Conservation (phyloP, 2,113 vertebrate species). For the Gulo gulo region DNA sequence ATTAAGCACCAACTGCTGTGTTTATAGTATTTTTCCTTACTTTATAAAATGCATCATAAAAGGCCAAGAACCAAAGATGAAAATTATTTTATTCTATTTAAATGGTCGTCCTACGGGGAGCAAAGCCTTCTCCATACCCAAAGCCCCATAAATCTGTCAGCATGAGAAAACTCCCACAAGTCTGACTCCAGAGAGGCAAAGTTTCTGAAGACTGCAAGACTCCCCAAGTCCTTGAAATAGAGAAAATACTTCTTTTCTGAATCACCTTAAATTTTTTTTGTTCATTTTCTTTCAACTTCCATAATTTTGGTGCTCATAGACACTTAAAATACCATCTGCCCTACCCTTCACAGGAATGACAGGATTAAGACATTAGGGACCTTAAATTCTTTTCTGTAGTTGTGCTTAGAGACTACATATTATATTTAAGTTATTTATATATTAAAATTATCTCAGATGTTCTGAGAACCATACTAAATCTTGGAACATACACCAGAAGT, state of each 20-base stretch:
- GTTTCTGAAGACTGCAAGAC: background rate
- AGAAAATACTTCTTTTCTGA: background rate
- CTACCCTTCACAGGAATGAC: background rate
- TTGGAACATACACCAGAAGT: background rate
- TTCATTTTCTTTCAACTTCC: background rate
- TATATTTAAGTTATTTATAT: background rate
- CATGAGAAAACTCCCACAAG: background rate
- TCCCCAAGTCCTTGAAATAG: background rate
- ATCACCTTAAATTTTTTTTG: background rate
- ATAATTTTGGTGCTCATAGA: background rate
- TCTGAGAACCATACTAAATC: background rate
- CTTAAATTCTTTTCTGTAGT: background rate
- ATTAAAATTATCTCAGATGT: background rate
- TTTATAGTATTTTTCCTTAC: constrained; percentile 47
- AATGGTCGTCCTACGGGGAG: constrained; percentile 29
- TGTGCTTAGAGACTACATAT: background rate
- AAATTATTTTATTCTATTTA: constrained; percentile 68
- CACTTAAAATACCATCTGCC: background rate
- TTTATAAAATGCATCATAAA: constrained; percentile 25
- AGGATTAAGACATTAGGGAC: background rate
- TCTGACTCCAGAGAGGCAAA: background rate
- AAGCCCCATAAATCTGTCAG: background rate
- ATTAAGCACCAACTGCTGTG: constrained; percentile 28
- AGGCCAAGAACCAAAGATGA: constrained; percentile 41
- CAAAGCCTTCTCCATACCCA: background rate